Percentiles rank a stretch among this genome's conserved stretches.
Conservation (phyloP, 2,797 vertebrate genomes). For the Botia almorhae region DNA sequence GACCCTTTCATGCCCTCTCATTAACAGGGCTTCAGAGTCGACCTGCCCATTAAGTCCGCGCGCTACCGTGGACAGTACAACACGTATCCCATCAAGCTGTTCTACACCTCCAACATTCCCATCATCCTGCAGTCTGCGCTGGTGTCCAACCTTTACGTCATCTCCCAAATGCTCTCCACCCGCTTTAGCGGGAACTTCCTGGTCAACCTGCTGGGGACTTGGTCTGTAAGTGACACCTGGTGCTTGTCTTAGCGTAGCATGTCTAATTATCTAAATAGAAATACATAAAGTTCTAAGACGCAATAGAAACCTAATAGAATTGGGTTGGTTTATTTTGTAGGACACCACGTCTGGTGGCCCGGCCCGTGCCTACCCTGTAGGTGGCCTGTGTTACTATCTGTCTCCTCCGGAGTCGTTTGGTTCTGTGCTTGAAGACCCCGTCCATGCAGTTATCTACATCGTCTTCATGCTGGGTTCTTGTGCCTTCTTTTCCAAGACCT, state of each 20-base stretch:
- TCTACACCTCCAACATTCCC: constrained; percentile 99
- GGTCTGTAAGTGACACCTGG: constrained; percentile 90
- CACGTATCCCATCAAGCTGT: constrained; percentile 98
- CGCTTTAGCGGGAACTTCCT: constrained; percentile 97
- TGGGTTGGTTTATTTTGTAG: constrained; percentile 66
- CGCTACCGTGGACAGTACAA: constrained; percentile 98
- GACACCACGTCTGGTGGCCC: constrained; percentile 90
- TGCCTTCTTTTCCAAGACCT: constrained; percentile 99
- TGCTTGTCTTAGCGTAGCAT: too few relatives aligned
- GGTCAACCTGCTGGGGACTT: constrained; percentile 96
- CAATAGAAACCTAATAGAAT: not conserved
- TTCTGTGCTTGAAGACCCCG: constrained; percentile 95
- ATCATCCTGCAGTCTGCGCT: constrained; percentile 98
- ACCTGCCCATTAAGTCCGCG: constrained; percentile 97
- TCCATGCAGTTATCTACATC: constrained; percentile 94
- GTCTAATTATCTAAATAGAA: too few relatives aligned
- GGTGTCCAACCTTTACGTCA: constrained; percentile 97
- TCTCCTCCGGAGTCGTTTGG: constrained; percentile 96
- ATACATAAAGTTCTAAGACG: too few relatives aligned
- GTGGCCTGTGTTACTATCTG: constrained; percentile 95
- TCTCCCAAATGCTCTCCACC: constrained; percentile 98
- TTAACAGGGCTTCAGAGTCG: constrained; percentile 94
- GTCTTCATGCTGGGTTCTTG: constrained; percentile 98
- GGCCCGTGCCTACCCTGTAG: constrained; percentile 95
- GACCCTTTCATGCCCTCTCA: not conserved